Percentiles rank a stretch among this genome's conserved stretches.
Conservation (phyloP, 2,888 invertebrate genomes). For the Phlogophora meticulosa region DNA sequence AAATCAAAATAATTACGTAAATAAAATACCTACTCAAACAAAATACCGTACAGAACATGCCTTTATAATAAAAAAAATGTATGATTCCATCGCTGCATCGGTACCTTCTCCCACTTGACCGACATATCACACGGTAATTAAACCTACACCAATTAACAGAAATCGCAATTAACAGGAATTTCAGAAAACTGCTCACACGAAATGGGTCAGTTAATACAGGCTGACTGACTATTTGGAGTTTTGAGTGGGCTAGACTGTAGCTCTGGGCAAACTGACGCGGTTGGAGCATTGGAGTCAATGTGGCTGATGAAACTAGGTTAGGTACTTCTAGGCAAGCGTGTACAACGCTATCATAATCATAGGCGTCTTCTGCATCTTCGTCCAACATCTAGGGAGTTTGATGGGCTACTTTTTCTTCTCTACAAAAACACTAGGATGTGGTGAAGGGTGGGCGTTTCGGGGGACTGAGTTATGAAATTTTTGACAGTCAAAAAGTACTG, state of each 20-base stretch:
- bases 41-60: neutral
- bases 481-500: no score
- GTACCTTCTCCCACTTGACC: slow-evolving; percentile 16
- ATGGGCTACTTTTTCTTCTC: no score
- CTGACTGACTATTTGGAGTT: slow-evolving; percentile 17
- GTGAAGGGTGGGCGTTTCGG: no score
- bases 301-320: neutral
- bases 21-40: no score
- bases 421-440: no score
- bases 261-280: slow-evolving; percentile 3
- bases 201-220: slow-evolving; percentile 30
- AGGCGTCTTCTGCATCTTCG: no score
- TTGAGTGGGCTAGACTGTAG: slow-evolving; percentile 7
- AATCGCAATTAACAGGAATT: slow-evolving; percentile 28
- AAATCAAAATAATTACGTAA: no score
- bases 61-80: neutral
- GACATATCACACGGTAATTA: slow-evolving; percentile 35
- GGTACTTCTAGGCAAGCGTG: neutral
- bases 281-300: neutral
- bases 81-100: neutral
- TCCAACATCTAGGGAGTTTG: no score
- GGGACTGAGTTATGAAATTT: no score
- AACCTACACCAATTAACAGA: slow-evolving; percentile 33
- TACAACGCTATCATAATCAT: no score
- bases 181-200: slow-evolving; percentile 12